Base-by-base conservation (phyloP, 2,888 invertebrate genomes). In the Trilocha varians region DNA sequence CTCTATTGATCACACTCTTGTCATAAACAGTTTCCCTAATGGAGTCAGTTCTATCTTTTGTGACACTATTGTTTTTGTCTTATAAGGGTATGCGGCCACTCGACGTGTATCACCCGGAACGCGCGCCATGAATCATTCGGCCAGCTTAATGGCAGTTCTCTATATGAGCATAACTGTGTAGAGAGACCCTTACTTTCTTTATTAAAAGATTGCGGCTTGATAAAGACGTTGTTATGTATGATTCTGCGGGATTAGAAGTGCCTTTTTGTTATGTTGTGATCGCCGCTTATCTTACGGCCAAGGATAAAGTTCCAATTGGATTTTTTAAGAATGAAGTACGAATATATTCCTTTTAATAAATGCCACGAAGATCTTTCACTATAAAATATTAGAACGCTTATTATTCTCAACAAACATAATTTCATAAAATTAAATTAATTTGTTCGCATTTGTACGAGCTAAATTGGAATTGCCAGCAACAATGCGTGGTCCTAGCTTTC, bases 1-100 rank as follows among this genome's bases (percentile, higher is more conserved):
- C 60, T 69, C 71, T 75, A 78, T 78, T 78, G 78, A 78, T 77
- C 73, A 73, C 64, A 63, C 68, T 76, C 72, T 69, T 77, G 79
- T 78, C 78, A 75, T 72, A 67, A 65, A 67, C 73, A 72, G 76
- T 76, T 67, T 60, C 68, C 62, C 68, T 80, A 80, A 82, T 79
- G 78, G 78, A 73, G 72, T 70, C 62, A 53, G 58, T 52, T 56
- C 46, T 62, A 63, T 74, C 69, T 66, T 62, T 55, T 46, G 55
- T 65, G 67, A 62, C 57, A 59, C 68, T 65, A 69, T 75, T 78
- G 78, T 80, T 77, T 76, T 77, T 76, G 70, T 57, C 55, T 58
- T 59, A 62, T 65, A 70, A 65, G 54, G 53, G 54, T 55, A 60
- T 53, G 50, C 53, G 52, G 59, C 59, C 58, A 64, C 58, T 64